Evolutionary conservation across 2,113 vertebrate species (phyloP), one percentile per base, ranked within the genome.

Genomic region (Petroica traversi): DNA sequence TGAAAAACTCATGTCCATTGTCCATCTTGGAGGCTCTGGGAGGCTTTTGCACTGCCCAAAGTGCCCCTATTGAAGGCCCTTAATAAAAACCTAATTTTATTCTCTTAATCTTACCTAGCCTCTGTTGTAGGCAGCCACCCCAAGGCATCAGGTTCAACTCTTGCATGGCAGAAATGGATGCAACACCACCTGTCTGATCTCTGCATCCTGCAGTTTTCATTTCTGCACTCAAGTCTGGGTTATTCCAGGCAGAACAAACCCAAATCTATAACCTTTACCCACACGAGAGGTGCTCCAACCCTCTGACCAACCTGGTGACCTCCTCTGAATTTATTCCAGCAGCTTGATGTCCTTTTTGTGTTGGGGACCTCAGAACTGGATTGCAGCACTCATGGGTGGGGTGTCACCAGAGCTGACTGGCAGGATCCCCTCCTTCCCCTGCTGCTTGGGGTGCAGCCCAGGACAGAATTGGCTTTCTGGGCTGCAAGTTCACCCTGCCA

Each of bases 391-490:
- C 57, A 22, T 6, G 8, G 57, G 1, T 48, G 34, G 19, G 48
- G 1, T 48, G 29, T 34, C 40, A 52, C 48, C 64, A 79, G 40
- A 29, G 49, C 34, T 34, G 41, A 71, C 57, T 1, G 17, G 6
- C 58, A 88, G 20, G 34, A 57, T 26, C 25, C 16, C 41, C 40
- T 31, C 57, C 25, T 9, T 55, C 12, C 31, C 25, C 57, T 71
- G 85, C 64, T 71, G 55, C 24, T 38, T 6, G 40, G n/a, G 24
- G 8, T 20, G 55, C 20, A 71, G 64, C 34, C 66, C 49, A 34
- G 49, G 57, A 34, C 26, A 23, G 0, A 2, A 0, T 0, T 49
- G 49, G 9, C 14, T 49, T 26, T 41, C 31, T 41, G 74, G 41
- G 34, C 34, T 63, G 41, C 9, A 26, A 18, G 14, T 8, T 25